Conservation (phyloP, 2,888 invertebrate species). For the Philaethria dido region DNA sequence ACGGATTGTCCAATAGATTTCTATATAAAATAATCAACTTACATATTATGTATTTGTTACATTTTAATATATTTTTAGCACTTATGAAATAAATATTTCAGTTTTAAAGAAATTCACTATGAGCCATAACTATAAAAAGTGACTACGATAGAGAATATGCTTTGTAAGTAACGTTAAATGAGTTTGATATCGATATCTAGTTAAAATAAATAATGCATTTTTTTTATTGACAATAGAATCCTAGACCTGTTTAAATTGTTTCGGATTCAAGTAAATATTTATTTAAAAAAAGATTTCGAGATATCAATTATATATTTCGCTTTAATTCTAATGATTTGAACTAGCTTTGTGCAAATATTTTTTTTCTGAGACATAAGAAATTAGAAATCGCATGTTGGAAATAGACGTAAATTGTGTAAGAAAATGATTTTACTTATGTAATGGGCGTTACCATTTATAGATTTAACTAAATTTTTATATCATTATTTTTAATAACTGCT, state of each 20-base stretch:
- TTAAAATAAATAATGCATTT: not conserved
- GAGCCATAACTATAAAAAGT: constrained; percentile 39
- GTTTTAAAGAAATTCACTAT: constrained; percentile 45
- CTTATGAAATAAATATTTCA: constrained; percentile 21
- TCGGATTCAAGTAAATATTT: constrained; percentile 2
- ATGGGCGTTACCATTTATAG: not conserved
- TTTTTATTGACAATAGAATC: not conserved
- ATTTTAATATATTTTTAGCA: not conserved
- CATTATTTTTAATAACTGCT: constrained; percentile 15
- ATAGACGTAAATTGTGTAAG: no score
- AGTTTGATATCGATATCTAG: not conserved
- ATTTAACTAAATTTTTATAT: not conserved
- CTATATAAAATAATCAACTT: not conserved
- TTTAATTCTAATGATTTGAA: no score
- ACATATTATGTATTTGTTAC: not conserved
- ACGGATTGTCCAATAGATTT: not conserved
- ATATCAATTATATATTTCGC: not conserved
- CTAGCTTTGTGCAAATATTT: no score
- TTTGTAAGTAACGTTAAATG: constrained; percentile 20
- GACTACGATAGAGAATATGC: constrained; percentile 32
- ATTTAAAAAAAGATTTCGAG: not conserved
- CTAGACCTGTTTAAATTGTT: not conserved
- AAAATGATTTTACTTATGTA: no score
- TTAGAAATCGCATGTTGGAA: no score
- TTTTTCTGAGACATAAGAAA: no score